phyloP scores from a whole-genome alignment of 2,888 invertebrate genomes.

The Cordilura impudica region DNA sequence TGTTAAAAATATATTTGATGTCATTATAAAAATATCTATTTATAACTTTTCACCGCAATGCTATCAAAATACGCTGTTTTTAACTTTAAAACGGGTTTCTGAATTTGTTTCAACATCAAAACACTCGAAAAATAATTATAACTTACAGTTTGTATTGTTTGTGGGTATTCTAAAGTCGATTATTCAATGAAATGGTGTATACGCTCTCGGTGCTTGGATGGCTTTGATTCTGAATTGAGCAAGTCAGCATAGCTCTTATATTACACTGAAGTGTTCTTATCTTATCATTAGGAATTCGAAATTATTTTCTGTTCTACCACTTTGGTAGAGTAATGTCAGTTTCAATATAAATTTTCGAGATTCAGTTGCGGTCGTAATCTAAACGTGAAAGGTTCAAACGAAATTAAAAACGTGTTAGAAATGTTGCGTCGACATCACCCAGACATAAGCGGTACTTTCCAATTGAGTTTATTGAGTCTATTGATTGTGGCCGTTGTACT shows the following conservation, averaged over 20 bases:
- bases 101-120: no score
- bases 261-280: slow-evolving; percentile 25
- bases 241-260: slow-evolving; percentile 7
- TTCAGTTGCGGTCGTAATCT: slow-evolving; percentile 56
- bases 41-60: no score
- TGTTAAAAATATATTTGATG: no score
- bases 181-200: not conserved
- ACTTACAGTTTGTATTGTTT: no score
- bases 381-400: slow-evolving; percentile 29
- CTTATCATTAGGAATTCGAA: slow-evolving; percentile 36
- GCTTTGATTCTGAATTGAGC: not conserved
- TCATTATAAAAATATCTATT: no score
- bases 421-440: not conserved
- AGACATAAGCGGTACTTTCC: not conserved
- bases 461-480: slow-evolving; percentile 1
- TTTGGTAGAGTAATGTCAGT: slow-evolving; percentile 14
- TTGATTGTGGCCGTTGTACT: not conserved
- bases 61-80: no score
- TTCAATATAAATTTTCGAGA: slow-evolving; percentile 3
- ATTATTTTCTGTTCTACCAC: not conserved
- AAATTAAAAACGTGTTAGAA: not conserved
- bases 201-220: not conserved
- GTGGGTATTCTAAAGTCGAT: no score
- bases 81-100: no score
- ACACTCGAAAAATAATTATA: no score